Evolutionary conservation across 1,140 invertebrate species (phyloP).

Genomic region (Drosophila virilis): DNA sequence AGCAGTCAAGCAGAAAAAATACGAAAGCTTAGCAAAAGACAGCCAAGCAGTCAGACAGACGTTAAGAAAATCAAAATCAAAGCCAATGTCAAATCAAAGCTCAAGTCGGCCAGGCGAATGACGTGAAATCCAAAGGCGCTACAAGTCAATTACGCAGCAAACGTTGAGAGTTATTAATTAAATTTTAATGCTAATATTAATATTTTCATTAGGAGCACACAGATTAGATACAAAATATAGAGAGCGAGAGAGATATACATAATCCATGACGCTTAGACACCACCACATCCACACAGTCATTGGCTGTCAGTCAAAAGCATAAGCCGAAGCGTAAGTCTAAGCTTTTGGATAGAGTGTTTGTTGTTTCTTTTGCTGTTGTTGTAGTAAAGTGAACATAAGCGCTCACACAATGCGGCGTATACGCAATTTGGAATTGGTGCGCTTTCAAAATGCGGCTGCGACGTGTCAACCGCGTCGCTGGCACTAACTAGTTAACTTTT

Average conservation of each 20-base stretch:
- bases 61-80: slow-evolving; percentile 30
- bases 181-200: slow-evolving; percentile 69
- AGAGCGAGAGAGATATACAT: slow-evolving; percentile 64
- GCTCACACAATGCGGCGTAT: slow-evolving; percentile 52
- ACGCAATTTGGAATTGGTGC: slow-evolving; percentile 46
- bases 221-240: slow-evolving; percentile 28
- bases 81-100: slow-evolving; percentile 58
- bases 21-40: slow-evolving; percentile 51
- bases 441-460: slow-evolving; percentile 18
- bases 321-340: slow-evolving; percentile 49
- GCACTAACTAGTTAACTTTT: slow-evolving; percentile 73
- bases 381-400: slow-evolving; percentile 44
- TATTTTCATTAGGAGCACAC: slow-evolving; percentile 23
- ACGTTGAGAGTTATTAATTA: slow-evolving; percentile 70
- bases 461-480: slow-evolving; percentile 43
- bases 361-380: slow-evolving; percentile 20
- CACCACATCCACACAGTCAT: slow-evolving; percentile 14
- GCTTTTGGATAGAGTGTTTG: slow-evolving; percentile 47
- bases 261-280: slow-evolving; percentile 71
- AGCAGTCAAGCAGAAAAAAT: slow-evolving; percentile 72
- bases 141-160: slow-evolving; percentile 68
- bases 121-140: slow-evolving; percentile 60
- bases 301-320: slow-evolving; percentile 54
- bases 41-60: slow-evolving; percentile 24
- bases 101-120: slow-evolving; percentile 21